Evolutionary conservation across 2,888 invertebrate genomes (phyloP).

Genomic region (Pseudococcus longispinus): DNA sequence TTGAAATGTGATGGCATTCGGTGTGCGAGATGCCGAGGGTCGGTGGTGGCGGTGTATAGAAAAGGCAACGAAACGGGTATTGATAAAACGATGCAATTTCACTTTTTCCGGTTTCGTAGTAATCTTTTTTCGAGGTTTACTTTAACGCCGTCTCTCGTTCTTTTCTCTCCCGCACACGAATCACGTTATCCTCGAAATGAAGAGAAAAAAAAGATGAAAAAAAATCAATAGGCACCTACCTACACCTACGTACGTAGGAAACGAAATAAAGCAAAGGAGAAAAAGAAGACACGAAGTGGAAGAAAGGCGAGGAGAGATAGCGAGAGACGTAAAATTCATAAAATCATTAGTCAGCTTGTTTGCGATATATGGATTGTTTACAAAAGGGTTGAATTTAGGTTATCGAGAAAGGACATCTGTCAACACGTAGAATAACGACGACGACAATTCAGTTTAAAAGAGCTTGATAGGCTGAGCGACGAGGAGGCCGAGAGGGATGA

Average conservation of each 20-base stretch:
- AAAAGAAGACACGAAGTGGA: neutral
- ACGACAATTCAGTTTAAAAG: conserved; percentile 16
- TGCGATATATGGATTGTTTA: conserved; percentile 29
- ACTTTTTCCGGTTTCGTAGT: conserved; percentile 11
- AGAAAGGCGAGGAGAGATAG: neutral
- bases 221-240: neutral
- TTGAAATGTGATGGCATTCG: neutral
- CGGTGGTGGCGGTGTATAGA: neutral
- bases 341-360: conserved; percentile 39
- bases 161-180: neutral
- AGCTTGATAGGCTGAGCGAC: neutral
- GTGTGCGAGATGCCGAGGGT: neutral
- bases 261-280: neutral
- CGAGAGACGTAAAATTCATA: conserved; percentile 20
- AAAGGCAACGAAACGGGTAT: neutral
- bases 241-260: neutral
- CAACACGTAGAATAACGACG: conserved; percentile 36
- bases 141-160: neutral
- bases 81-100: conserved; percentile 26
- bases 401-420: conserved; percentile 35
- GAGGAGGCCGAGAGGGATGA: neutral
- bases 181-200: neutral
- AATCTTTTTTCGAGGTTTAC: neutral
- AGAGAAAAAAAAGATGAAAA: neutral
- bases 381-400: conserved; percentile 29